These are phyloP conservation scores for Volucella bombylans DNA, from an alignment of 2,888 invertebrate genomes.

Conservation along the genomic window DNA sequence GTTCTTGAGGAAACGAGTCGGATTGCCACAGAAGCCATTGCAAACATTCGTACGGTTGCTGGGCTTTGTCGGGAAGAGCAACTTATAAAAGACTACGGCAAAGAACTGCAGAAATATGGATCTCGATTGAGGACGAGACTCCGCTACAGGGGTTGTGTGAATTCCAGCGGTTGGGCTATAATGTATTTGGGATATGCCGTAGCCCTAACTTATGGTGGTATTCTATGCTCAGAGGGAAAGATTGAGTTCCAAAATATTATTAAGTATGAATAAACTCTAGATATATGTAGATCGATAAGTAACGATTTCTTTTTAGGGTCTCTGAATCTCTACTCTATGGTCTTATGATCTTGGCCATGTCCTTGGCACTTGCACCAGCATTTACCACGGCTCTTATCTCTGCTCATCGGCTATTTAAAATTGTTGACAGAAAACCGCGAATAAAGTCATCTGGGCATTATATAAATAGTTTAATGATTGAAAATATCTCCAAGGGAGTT, in stretches of 20 bases:
- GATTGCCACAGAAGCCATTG: conserved; percentile 89
- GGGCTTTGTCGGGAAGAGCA: conserved; percentile 85
- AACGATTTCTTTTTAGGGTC: conserved; percentile 83
- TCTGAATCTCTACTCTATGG: conserved; percentile 89
- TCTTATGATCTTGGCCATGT: conserved; percentile 89
- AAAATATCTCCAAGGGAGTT: conserved; percentile 38
- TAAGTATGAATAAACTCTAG: conserved; percentile 83
- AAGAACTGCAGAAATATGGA: conserved; percentile 84
- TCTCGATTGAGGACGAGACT: conserved; percentile 83
- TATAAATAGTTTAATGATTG: conserved; percentile 47
- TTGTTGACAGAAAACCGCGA: conserved; percentile 85
- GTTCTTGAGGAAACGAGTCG: conserved; percentile 87
- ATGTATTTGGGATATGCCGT: conserved; percentile 89
- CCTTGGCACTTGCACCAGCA: conserved; percentile 89
- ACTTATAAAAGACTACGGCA: conserved; percentile 85
- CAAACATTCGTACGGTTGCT: conserved; percentile 88
- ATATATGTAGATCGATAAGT: background rate
- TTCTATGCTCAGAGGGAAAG: conserved; percentile 85
- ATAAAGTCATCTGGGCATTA: conserved; percentile 84
- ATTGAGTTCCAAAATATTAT: conserved; percentile 87
- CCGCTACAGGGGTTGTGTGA: conserved; percentile 86
- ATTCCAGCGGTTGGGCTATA: conserved; percentile 87
- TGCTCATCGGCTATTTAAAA: conserved; percentile 86
- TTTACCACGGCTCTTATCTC: conserved; percentile 88
- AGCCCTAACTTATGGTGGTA: conserved; percentile 88